A percentile compares a stretch with the other conserved stretches of the same genome.
Evolutionary conservation across 2,888 invertebrate genomes (phyloP).

Genomic region (Parnassius smintheus): DNA sequence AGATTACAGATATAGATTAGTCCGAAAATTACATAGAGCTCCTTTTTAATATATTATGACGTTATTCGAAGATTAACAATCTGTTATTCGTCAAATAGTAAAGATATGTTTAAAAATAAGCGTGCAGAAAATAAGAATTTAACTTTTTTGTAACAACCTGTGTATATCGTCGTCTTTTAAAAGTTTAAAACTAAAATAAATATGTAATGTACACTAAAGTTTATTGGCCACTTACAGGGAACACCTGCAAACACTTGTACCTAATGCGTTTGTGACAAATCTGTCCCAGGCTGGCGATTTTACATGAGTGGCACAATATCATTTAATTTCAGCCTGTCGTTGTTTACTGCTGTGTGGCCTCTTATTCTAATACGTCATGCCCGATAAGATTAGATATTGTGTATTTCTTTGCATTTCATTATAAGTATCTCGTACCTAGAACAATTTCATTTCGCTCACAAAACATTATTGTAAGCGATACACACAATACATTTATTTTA

Average conservation of each 20-base stretch:
- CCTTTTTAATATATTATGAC: too few species aligned
- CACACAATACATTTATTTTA: conserved; percentile 3
- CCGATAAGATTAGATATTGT: conserved; percentile 65
- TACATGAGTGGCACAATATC: too few species aligned
- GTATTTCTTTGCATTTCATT: conserved; percentile 8
- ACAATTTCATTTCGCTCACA: conserved; percentile 11
- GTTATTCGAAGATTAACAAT: too few species aligned
- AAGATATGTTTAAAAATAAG: too few species aligned
- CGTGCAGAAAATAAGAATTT: too few species aligned
- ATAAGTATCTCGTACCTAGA: conserved; percentile 12
- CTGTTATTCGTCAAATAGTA: too few species aligned
- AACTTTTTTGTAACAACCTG: conserved; percentile 34
- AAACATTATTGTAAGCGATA: conserved; percentile 4
- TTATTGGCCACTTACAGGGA: conserved; percentile 59
- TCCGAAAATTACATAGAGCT: too few species aligned
- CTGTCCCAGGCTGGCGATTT: background rate
- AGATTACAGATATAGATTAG: too few species aligned
- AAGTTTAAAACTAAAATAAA: conserved; percentile 52
- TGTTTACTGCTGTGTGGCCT: too few species aligned
- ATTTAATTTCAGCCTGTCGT: too few species aligned
- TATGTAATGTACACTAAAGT: conserved; percentile 48
- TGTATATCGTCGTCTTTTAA: conserved; percentile 36
- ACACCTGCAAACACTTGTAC: conserved; percentile 50
- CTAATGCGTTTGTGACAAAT: conserved; percentile 28
- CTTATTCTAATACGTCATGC: conserved; percentile 40